These are phyloP conservation scores for Raja brachyura DNA, from an alignment of 2,113 vertebrate genomes.

Conservation along the genomic window DNA sequence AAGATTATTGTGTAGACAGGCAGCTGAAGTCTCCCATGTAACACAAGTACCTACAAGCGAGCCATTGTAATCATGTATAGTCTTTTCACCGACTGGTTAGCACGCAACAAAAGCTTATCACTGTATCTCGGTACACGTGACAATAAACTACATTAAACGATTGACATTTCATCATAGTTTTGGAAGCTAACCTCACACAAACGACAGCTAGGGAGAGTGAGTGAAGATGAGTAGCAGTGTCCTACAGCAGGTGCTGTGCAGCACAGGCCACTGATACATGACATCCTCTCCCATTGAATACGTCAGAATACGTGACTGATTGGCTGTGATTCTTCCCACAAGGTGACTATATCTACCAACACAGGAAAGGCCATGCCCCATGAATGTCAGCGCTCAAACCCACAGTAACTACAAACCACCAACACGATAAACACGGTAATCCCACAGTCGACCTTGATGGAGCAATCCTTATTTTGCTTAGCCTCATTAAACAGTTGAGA, in stretches of 20 bases:
- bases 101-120: no score
- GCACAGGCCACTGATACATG: slow-evolving; percentile 51
- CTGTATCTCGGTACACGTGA: no score
- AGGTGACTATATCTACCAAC: slow-evolving; percentile 51
- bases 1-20: not conserved
- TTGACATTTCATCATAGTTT: not conserved
- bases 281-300: slow-evolving; percentile 55
- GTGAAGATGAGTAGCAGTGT: slow-evolving; percentile 47
- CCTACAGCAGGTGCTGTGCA: slow-evolving; percentile 57
- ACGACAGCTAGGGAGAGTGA: slow-evolving; percentile 52
- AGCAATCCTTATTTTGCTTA: not conserved
- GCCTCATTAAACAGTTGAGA: not conserved
- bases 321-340: slow-evolving; percentile 55
- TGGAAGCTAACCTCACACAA: slow-evolving; percentile 28
- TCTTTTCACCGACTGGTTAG: no score
- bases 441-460: not conserved
- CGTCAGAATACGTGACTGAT: slow-evolving; percentile 58
- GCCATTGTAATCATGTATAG: no score
- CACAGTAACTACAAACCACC: slow-evolving; percentile 39
- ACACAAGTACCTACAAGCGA: not conserved
- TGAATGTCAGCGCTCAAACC: slow-evolving; percentile 42
- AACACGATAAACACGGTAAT: not conserved
- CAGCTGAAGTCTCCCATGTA: not conserved
- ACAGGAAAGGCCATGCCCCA: slow-evolving; percentile 41
- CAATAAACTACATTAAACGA: no score